phyloP scores from a whole-genome alignment of 2,797 vertebrate genomes.

The Eupleurogrammus muticus region DNA sequence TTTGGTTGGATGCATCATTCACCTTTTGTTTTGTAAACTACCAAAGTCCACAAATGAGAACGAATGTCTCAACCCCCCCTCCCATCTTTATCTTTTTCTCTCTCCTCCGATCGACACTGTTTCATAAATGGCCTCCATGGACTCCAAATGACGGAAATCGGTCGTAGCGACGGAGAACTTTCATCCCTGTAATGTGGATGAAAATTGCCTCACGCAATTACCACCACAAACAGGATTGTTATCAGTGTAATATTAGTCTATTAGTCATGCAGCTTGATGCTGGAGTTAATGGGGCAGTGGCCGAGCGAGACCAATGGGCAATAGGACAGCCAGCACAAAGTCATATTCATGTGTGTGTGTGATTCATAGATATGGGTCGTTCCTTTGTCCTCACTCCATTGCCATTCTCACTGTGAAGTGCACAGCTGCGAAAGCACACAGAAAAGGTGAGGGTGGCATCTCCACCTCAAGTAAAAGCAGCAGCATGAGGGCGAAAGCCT shows the following conservation, averaged over 20 bases:
- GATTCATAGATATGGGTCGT: conserved; percentile 32
- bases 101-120: too few species aligned
- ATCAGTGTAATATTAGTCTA: conserved; percentile 74
- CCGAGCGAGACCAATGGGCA: conserved; percentile 31
- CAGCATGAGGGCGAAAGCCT: conserved; percentile 58
- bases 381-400: conserved; percentile 29
- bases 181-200: conserved; percentile 60
- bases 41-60: too few species aligned
- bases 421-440: conserved; percentile 52
- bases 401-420: conserved; percentile 33
- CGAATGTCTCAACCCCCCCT: too few species aligned
- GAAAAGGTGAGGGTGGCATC: conserved; percentile 42
- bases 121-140: too few species aligned
- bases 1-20: too few species aligned
- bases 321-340: conserved; percentile 15
- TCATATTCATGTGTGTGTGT: neutral
- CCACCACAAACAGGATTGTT: conserved; percentile 69
- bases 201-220: conserved; percentile 77
- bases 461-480: conserved; percentile 61
- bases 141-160: too few species aligned
- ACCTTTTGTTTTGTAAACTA: too few species aligned
- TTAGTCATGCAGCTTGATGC: conserved; percentile 71
- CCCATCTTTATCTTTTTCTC: too few species aligned
- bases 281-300: conserved; percentile 60
- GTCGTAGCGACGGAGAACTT: too few species aligned